Evolutionary conservation across 2,113 vertebrate genomes (phyloP), one percentile per base, ranked within the genome.

Genomic region (Perca fluviatilis): DNA sequence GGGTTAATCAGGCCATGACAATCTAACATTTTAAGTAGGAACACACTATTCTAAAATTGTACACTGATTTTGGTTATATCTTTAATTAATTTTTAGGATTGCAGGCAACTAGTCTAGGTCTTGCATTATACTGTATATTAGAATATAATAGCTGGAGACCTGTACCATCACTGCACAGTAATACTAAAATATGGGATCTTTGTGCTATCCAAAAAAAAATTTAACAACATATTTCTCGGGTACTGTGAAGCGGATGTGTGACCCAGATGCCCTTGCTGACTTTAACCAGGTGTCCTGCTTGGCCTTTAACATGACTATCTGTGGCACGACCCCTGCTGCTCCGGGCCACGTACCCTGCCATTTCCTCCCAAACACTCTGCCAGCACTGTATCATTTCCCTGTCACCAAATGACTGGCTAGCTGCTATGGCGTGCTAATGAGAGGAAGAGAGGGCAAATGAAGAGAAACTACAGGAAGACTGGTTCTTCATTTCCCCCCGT

Each of bases 321-420:
- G 96, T 96, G 96, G 95, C 96, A 80, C 89, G 91, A 94, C 96
- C 96, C 98, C 97, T 94, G 96, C 97, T 96, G 97, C 91, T 96
- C 94, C 93, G 86, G 88, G 89, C 94, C 95, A 93, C n/a, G 66
- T 81, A 97, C 96, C 97, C 97, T 96, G 96, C 97, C 97, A 97
- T 99, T 99, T 99, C 97, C 97, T 97, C 96, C 95, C 96, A 96
- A 97, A 97, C 96, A 96, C 96, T 43, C 40, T 91, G 92, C 95
- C 92, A 94, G 96, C 96, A 97, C 96, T 94, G 95, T 99, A 98
- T 99, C 97, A 99, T 99, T 98, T 99, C 96, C 96, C 95, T 96
- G 97, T 98, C 98, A 97, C 95, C 96, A 97, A 97, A 98, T 98
- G 96, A 97, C 95, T 96, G 96, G 97, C 97, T 97, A 95, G 96